Conservation (phyloP, 2,888 invertebrate species). For the Pristionchus exspectatus region DNA sequence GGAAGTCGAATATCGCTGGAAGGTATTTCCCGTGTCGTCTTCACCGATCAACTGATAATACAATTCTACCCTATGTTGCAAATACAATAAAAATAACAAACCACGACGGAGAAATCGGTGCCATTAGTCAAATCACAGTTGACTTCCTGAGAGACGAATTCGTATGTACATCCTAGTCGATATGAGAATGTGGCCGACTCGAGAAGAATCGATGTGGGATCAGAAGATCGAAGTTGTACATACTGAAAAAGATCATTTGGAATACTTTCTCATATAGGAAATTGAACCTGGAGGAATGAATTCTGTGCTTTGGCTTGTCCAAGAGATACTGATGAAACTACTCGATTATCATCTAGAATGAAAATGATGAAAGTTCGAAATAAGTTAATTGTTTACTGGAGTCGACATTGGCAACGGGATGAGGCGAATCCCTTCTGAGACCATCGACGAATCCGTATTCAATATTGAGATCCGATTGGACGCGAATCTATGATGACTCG, state of each 20-base stretch:
- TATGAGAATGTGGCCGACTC: conserved; percentile 3
- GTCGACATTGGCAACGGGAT: conserved; percentile 51
- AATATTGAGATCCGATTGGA: conserved; percentile 69
- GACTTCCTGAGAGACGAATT: conserved; percentile 71
- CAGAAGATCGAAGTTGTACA: not conserved
- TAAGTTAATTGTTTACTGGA: not conserved
- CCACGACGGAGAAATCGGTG: conserved; percentile 45
- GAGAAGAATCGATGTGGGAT: not conserved
- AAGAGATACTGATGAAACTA: conserved; percentile 3
- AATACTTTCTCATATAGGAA: not conserved
- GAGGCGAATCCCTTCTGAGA: conserved; percentile 62
- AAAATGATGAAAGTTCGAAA: not conserved
- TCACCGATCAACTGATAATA: conserved; percentile 65
- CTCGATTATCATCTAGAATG: conserved; percentile 21
- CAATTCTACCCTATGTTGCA: not conserved
- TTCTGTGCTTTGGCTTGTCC: not conserved
- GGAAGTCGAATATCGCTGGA: conserved; percentile 66
- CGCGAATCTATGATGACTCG: conserved; percentile 58
- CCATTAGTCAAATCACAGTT: conserved; percentile 60
- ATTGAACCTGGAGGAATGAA: not conserved
- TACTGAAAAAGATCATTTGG: conserved; percentile 7
- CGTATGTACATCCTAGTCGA: conserved; percentile 57
- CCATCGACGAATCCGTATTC: conserved; percentile 65
- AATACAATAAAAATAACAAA: not conserved
- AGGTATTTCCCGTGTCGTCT: conserved; percentile 71